phyloP scores from a whole-genome alignment of 1,140 invertebrate species.

The Diachasmimorpha longicaudata region DNA sequence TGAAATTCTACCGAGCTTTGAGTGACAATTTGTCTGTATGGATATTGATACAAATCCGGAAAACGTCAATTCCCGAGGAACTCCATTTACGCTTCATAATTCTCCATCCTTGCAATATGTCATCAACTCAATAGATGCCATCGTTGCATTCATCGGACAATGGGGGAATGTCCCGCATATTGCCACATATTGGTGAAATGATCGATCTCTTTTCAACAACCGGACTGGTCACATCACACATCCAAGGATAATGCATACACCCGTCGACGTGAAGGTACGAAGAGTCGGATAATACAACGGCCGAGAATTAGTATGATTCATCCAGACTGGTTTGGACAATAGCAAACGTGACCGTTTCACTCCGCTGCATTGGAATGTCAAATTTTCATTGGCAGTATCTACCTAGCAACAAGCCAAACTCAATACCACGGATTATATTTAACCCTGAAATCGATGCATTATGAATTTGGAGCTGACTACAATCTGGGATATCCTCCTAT shows the following conservation, averaged over 20 bases:
- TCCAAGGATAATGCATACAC: neutral
- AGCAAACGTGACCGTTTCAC: conserved; percentile 4
- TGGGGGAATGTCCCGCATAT: neutral
- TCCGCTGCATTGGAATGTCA: conserved; percentile 4
- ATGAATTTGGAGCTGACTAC: too few species aligned
- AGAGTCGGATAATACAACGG: neutral
- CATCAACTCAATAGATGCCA: neutral
- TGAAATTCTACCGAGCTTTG: neutral
- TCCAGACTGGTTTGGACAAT: neutral
- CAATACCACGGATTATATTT: too few species aligned
- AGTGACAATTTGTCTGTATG: neutral
- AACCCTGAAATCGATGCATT: too few species aligned
- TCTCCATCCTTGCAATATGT: neutral
- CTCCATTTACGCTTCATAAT: neutral
- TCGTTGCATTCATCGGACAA: neutral
- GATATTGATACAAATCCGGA: conserved; percentile 16
- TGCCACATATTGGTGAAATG: too few species aligned
- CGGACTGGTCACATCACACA: neutral
- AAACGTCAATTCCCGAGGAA: neutral
- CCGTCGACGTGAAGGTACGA: neutral
- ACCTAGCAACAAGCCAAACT: too few species aligned
- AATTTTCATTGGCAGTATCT: neutral
- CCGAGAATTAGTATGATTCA: conserved; percentile 14
- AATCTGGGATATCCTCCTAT: neutral
- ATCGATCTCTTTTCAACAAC: too few species aligned